These are phyloP conservation scores for Edolisoma coerulescens DNA, from an alignment of 2,113 vertebrate genomes.

Conservation along the genomic window DNA sequence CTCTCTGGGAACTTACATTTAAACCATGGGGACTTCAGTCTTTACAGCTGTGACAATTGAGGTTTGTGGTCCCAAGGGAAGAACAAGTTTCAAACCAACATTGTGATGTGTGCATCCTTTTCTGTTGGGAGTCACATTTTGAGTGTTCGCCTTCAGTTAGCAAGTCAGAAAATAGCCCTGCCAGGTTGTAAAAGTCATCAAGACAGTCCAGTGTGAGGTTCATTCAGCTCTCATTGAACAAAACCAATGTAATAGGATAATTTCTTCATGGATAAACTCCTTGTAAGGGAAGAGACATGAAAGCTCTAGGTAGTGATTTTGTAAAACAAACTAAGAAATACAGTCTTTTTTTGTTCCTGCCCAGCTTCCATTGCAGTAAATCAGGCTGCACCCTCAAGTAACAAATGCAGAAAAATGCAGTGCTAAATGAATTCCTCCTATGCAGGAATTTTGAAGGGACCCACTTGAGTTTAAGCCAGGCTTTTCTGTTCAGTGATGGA, in stretches of 20 bases:
- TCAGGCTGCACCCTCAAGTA: not conserved
- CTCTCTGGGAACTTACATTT: not conserved
- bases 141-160: not conserved
- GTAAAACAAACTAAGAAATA: not conserved
- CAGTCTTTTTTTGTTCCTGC: not conserved
- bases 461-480: not conserved
- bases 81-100: not conserved
- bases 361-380: not conserved
- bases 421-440: not conserved
- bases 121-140: not conserved
- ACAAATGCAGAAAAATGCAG: not conserved
- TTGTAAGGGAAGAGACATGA: not conserved
- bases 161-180: not conserved
- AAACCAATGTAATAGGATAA: not conserved
- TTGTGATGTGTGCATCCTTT: not conserved
- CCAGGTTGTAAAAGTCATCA: not conserved
- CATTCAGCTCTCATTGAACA: not conserved
- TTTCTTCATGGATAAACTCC: not conserved
- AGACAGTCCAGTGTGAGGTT: not conserved
- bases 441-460: not conserved
- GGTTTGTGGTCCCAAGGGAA: not conserved
- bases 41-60: not conserved
- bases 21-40: not conserved
- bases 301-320: not conserved
- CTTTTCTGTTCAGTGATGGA: not conserved